Percentiles rank a stretch among this genome's conserved stretches.
Evolutionary conservation across 2,113 vertebrate species (phyloP).

Genomic region (Narcine bancroftii): DNA sequence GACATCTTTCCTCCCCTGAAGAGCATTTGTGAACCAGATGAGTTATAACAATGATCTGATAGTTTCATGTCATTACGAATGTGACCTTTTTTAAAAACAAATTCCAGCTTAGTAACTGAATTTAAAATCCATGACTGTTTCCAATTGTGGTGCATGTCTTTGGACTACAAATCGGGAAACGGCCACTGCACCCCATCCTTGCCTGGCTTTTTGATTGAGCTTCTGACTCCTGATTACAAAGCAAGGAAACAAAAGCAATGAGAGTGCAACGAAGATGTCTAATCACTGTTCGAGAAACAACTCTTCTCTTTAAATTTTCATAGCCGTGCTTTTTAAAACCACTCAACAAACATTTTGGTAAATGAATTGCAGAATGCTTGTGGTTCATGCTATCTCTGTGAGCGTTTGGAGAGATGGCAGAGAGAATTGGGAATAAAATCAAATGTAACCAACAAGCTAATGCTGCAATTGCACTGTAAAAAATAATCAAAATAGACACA

Average conservation of each 20-base stretch:
- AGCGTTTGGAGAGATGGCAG: not conserved
- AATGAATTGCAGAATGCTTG: not conserved
- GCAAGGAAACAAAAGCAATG: not conserved
- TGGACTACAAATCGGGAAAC: too few relatives aligned
- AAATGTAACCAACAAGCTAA: not conserved
- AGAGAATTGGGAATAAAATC: not conserved
- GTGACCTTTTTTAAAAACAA: too few relatives aligned
- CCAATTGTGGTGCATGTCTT: too few relatives aligned
- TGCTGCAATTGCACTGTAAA: not conserved
- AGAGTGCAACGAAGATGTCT: not conserved
- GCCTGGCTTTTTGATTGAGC: too few relatives aligned
- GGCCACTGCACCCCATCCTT: too few relatives aligned
- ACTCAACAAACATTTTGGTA: not conserved
- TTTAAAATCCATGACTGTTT: too few relatives aligned
- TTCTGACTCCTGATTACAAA: not conserved
- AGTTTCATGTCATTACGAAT: too few relatives aligned
- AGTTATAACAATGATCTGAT: too few relatives aligned
- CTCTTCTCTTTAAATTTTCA: not conserved
- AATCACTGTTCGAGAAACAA: not conserved
- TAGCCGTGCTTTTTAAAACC: too few relatives aligned
- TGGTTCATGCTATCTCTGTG: not conserved
- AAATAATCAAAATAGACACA: not conserved
- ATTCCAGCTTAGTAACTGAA: too few relatives aligned
- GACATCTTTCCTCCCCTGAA: too few relatives aligned
- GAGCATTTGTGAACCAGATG: too few relatives aligned